Conservation (phyloP, 2,113 vertebrate genomes). For the Pontoporia blainvillei region DNA sequence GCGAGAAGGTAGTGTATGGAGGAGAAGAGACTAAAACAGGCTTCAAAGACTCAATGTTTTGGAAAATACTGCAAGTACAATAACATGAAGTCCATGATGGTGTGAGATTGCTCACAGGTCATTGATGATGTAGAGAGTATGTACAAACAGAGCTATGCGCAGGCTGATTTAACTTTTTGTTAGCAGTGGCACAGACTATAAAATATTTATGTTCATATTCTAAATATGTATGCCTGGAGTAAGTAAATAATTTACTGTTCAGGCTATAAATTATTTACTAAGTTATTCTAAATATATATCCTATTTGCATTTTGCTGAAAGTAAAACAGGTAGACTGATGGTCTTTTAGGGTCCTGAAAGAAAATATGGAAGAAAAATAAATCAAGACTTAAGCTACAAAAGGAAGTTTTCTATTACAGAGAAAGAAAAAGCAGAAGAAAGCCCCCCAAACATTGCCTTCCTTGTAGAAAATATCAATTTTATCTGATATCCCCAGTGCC, state of each 20-base stretch:
- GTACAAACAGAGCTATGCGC: background rate
- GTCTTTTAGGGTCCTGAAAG: constrained; percentile 7
- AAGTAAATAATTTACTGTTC: constrained; percentile 70
- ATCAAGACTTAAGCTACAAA: background rate
- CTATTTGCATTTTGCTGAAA: constrained; percentile 69
- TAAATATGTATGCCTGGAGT: constrained; percentile 63
- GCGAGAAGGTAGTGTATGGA: background rate
- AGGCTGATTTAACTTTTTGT: constrained; percentile 48
- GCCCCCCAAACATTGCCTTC: background rate
- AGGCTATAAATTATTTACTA: constrained; percentile 67
- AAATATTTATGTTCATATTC: constrained; percentile 67
- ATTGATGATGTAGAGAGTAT: background rate
- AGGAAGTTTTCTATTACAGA: background rate
- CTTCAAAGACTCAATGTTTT: background rate
- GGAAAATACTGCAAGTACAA: background rate
- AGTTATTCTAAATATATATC: constrained; percentile 65
- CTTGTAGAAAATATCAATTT: constrained; percentile 5
- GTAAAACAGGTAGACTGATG: constrained; percentile 41
- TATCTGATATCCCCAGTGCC: background rate
- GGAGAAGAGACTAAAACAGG: background rate
- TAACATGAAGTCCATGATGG: background rate
- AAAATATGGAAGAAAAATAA: background rate
- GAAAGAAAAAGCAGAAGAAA: background rate
- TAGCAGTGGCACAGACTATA: constrained; percentile 35
- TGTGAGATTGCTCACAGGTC: background rate